Evolutionary conservation across 1,140 invertebrate species (phyloP).

Genomic region (Bradysia coprophila): DNA sequence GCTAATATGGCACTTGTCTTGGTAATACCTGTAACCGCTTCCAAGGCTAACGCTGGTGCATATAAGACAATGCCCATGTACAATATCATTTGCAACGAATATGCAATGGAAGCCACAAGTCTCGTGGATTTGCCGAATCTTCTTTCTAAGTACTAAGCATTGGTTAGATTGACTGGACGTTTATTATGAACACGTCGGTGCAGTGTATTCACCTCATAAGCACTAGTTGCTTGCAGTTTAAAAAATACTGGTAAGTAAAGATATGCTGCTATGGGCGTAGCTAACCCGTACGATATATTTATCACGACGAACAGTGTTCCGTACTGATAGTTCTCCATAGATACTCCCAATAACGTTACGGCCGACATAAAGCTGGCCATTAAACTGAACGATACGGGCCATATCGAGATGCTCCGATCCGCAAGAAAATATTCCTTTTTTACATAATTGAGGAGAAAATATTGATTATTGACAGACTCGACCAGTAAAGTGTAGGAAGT

Average conservation of each 20-base stretch:
- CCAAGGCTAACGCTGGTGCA: slow-evolving; percentile 75
- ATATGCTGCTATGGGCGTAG: slow-evolving; percentile 60
- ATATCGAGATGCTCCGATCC: slow-evolving; percentile 24
- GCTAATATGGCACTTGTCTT: slow-evolving; percentile 55
- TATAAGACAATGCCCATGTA: slow-evolving; percentile 89
- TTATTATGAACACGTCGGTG: not conserved
- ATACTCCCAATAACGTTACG: slow-evolving; percentile 76
- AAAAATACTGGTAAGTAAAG: slow-evolving; percentile 81
- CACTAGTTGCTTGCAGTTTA: slow-evolving; percentile 64
- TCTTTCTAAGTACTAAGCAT: slow-evolving; percentile 56
- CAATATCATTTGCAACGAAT: slow-evolving; percentile 65
- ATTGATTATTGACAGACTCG: not conserved
- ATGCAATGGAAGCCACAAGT: slow-evolving; percentile 51
- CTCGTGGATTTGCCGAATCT: slow-evolving; percentile 52
- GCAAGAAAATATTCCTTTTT: slow-evolving; percentile 15
- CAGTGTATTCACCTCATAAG: slow-evolving; percentile 39
- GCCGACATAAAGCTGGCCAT: slow-evolving; percentile 94
- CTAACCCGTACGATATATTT: slow-evolving; percentile 62
- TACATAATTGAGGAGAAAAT: not conserved
- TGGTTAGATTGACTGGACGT: not conserved
- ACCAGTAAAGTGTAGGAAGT: not conserved
- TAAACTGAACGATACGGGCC: slow-evolving; percentile 66
- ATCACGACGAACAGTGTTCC: slow-evolving; percentile 72
- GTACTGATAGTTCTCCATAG: slow-evolving; percentile 67
- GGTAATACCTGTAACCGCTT: slow-evolving; percentile 64